Base-by-base conservation (phyloP, 1,140 invertebrate species). In the Eupeodes corollae region DNA sequence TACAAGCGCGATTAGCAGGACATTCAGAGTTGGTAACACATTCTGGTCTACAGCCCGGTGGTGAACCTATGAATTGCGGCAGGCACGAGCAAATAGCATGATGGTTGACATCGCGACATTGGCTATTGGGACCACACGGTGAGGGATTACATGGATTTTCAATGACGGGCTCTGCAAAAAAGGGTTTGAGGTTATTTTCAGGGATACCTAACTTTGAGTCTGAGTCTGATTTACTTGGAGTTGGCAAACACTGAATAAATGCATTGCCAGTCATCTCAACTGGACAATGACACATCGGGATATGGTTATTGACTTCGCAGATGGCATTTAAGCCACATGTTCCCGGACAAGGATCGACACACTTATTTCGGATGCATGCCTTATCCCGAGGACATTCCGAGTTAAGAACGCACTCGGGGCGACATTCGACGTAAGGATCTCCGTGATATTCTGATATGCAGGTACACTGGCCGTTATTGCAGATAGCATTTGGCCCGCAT, bases 371-470 rank as follows among this genome's bases (percentile, higher is more conserved):
- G 47, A 77, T 77, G 58, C 85, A 88, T 6, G 83, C 77, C 64
- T 77, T 82, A 31, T 75, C 70, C 46, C 77, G 70, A 6, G 81
- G 69, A 66, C 86, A 89, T 51, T 89, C 86, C 9, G 82, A 77
- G 63, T 85, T 88, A 59, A 84, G 77, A 0, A 84, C 78, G 64
- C 86, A 89, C 68, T 88, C 84, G 18, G 84, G 85, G 54, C 82
- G 67, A 65, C 86, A 88, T n/a, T 72, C 75, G 52, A 63, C 55
- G 48, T 80, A 79, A 11, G 79, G 77, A 61, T 76, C 73, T 31
- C 77, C 77, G 38, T 73, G 66, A 58, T 80, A 83, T 47, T 76
- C 75, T 30, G 69, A 61, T 45, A 77, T 49, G 54, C 80, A 82
- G 32, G 72, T 63, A 56, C 79, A 82, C 49, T 82, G 80, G 18